phyloP scores from a whole-genome alignment of 2,888 invertebrate genomes.

The Drosophila recens region DNA sequence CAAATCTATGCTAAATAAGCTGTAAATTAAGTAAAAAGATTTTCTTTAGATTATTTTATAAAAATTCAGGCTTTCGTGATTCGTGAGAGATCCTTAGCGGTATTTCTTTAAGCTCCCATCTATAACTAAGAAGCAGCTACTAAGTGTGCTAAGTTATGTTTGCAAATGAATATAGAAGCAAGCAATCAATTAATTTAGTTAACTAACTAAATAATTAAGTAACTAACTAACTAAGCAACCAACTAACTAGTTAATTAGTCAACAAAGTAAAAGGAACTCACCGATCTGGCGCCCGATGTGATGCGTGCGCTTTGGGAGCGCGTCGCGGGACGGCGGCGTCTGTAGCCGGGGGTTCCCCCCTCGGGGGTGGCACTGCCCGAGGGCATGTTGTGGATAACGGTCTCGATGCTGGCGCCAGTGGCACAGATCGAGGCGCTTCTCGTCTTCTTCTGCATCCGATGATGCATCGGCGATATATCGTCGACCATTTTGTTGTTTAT shows the following conservation, averaged over 20 bases:
- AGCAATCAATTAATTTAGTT: slow-evolving; percentile 24
- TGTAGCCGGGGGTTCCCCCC: slow-evolving; percentile 84
- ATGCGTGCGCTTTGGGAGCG: slow-evolving; percentile 90
- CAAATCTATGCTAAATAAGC: background rate
- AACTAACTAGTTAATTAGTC: slow-evolving; percentile 7
- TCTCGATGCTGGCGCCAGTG: slow-evolving; percentile 88
- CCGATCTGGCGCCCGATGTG: slow-evolving; percentile 87
- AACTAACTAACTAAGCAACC: slow-evolving; percentile 6
- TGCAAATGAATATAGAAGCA: slow-evolving; percentile 26
- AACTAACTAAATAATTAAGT: slow-evolving; percentile 17
- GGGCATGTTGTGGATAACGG: slow-evolving; percentile 85
- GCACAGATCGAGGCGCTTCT: slow-evolving; percentile 90
- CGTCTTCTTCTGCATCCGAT: slow-evolving; percentile 87
- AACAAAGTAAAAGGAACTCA: slow-evolving; percentile 67
- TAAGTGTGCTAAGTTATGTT: slow-evolving; percentile 12
- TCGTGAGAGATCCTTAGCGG: background rate
- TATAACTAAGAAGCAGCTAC: slow-evolving; percentile 4
- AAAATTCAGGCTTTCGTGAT: background rate
- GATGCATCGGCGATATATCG: slow-evolving; percentile 83
- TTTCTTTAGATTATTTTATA: too few relatives aligned
- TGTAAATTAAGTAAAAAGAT: background rate
- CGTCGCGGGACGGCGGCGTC: slow-evolving; percentile 88
- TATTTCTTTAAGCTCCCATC: background rate
- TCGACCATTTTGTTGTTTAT: slow-evolving; percentile 80
- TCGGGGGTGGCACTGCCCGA: slow-evolving; percentile 86